Conservation (phyloP, 2,113 vertebrate species). For the pig (Sus scrofa) region T2T-Sscrofa CM000812.6:202033501-202034000, state of each 20-base stretch:
- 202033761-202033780: not conserved
- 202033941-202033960: not conserved
- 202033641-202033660: not conserved
- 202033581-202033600: not conserved
- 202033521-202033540: not conserved
- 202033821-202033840: not conserved
- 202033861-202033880: not conserved
- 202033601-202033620: not conserved
- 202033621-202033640: not conserved
- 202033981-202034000: not conserved
- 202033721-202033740: not conserved
- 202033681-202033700: not conserved
- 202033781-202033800: conserved; percentile 15
- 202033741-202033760: conserved; percentile 6
- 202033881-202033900: not conserved
- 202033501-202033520: not conserved
- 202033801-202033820: not conserved
- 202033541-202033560: not conserved
- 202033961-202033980: conserved; percentile 51
- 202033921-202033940: not conserved
- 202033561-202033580: not conserved
- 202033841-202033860: not conserved
- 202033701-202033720: not conserved
- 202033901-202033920: not conserved
- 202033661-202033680: not conserved